A percentile compares a stretch with the other conserved stretches of the same genome.
Conservation (phyloP, 2,888 invertebrate species). For the Drosophila nr. perissopoda region DNA sequence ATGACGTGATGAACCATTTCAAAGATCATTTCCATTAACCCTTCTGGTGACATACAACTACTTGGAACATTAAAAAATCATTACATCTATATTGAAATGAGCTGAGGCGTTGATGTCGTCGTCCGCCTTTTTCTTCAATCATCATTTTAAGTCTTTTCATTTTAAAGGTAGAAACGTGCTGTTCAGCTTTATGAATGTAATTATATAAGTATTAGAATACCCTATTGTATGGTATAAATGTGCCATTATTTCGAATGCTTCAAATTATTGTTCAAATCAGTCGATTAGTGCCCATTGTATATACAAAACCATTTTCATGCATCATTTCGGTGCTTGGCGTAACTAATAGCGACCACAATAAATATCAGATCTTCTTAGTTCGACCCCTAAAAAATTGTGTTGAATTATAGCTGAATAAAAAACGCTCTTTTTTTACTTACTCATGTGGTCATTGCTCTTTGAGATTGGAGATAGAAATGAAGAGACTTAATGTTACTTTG, state of each 20-base stretch:
- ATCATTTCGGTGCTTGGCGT: constrained; percentile 71
- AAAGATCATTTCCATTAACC: constrained; percentile 48
- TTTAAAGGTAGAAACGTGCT: constrained; percentile 2
- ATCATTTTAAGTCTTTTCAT: neutral
- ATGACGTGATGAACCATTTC: constrained; percentile 3
- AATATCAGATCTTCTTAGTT: constrained; percentile 19
- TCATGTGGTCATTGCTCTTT: neutral
- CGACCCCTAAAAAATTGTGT: constrained; percentile 14
- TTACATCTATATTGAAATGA: neutral
- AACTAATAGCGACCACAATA: constrained; percentile 50
- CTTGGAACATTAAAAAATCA: neutral
- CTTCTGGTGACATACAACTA: constrained; percentile 27
- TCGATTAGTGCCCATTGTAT: constrained; percentile 26
- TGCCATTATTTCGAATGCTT: constrained; percentile 13
- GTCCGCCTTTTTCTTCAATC: neutral
- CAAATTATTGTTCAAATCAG: constrained; percentile 27
- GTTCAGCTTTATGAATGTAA: neutral
- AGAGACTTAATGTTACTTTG: constrained; percentile 55
- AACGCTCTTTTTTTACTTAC: neutral
- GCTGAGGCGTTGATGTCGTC: neutral
- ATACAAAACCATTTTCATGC: constrained; percentile 52
- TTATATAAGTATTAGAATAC: neutral
- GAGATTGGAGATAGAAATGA: neutral
- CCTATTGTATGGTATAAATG: neutral
- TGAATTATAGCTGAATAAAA: constrained; percentile 19